These are phyloP conservation scores for Galago senegalensis DNA, from an alignment of 2,797 vertebrate species.

Conservation along the genomic window DNA sequence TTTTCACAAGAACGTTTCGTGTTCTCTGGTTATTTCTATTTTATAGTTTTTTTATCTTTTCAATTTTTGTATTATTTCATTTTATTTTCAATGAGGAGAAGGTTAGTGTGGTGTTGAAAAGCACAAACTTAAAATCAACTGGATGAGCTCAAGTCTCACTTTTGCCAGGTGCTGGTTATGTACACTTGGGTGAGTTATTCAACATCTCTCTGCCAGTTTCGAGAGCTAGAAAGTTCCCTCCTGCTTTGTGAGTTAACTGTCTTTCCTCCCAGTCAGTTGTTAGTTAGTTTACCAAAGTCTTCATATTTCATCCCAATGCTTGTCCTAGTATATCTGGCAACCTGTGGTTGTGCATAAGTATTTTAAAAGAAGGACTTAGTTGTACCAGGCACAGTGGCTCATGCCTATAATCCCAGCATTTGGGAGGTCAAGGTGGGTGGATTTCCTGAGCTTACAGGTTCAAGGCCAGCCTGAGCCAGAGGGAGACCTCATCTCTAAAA, in stretches of 20 bases:
- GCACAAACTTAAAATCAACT: slow-evolving; percentile 36
- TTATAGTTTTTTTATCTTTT: slow-evolving; percentile 24
- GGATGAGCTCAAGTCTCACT: not conserved
- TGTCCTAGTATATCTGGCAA: not conserved
- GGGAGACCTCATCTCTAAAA: too few relatives aligned
- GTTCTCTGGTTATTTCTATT: slow-evolving; percentile 63
- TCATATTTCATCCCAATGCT: not conserved
- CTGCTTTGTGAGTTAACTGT: not conserved
- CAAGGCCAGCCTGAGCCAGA: too few relatives aligned
- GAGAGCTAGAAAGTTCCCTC: not conserved
- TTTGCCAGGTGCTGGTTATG: not conserved
- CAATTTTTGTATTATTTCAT: slow-evolving; percentile 1
- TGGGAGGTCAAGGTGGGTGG: too few relatives aligned
- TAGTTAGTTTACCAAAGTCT: slow-evolving; percentile 74
- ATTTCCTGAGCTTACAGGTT: too few relatives aligned
- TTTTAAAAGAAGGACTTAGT: not conserved
- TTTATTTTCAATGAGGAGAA: slow-evolving; percentile 67
- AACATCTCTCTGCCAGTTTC: not conserved
- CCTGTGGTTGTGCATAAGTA: not conserved
- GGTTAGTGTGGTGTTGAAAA: slow-evolving; percentile 52
- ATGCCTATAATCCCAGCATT: too few relatives aligned
- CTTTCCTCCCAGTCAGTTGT: not conserved
- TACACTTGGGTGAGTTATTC: not conserved
- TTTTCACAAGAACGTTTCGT: slow-evolving; percentile 51
- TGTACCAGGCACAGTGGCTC: not conserved